Base-by-base conservation (phyloP, 2,113 vertebrate genomes). In the Lasiurus cinereus region DNA sequence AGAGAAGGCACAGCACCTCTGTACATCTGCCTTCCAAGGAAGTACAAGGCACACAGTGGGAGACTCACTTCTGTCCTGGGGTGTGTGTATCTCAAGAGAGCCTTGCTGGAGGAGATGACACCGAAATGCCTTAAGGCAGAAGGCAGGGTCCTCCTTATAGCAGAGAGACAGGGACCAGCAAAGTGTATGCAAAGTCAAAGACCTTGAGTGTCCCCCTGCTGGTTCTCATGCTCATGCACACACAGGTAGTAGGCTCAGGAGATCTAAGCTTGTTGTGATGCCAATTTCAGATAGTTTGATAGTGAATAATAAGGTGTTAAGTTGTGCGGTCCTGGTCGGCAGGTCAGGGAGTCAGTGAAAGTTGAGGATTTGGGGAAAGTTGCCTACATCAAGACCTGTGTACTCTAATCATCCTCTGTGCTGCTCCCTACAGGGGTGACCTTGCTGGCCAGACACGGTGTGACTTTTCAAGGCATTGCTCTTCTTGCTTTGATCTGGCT, bases 401-500 rank as follows among this genome's bases (percentile, higher is more conserved):
- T 29, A 29, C 36, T 64, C 3, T 8, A 4, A 3, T 52, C n/a
- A 9, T 15, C 33, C 9, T 2, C 46, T 54, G 31, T 22, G n/a
- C 13, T 1, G 69, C 36, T 36, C 10, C 21, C 12, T 21, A 5
- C 0, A 12, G 73, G 18, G n/a, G 2, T 8, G n/a, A 31, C 80
- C 6, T 5, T 19, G 4, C 27, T n/a, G 50, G 12, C 24, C 29
- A 31, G 18, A 4, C 29, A 4, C 5, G 3, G 3, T 11, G 19
- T 76, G 73, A 54, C 9, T n/a, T 27, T 24, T 19, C 0, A 2
- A 36, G 84, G 18, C 29, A 13, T n/a, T 8, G 3, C 2, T 18
- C 33, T 31, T 8, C 13, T 5, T 0, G 0, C 5, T 13, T 21
- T 73, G 13, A 2, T 19, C 2, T 1, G 10, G 48, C 10, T n/a